These are phyloP conservation scores for Cerceris rybyensis DNA, from an alignment of 2,888 invertebrate genomes.

Conservation along the genomic window DNA sequence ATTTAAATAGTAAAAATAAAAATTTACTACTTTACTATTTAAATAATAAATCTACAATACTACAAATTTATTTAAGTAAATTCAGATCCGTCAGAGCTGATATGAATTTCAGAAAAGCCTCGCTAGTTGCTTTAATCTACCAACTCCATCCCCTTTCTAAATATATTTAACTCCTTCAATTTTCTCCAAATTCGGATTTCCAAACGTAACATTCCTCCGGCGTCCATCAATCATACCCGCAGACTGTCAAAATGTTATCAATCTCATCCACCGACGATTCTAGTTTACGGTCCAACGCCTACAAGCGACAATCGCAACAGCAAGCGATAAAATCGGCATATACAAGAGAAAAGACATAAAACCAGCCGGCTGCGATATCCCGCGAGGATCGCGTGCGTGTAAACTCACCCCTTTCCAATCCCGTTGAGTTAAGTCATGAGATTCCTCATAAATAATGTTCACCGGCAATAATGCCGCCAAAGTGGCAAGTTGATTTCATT, in stretches of 20 bases:
- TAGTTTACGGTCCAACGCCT: slow-evolving; percentile 17
- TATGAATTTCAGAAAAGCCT: too few species aligned
- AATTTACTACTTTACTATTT: too few species aligned
- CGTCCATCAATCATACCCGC: neutral
- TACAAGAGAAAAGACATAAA: slow-evolving; percentile 24
- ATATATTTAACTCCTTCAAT: too few species aligned
- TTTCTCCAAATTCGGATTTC: too few species aligned
- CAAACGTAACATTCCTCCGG: too few species aligned
- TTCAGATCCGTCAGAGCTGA: too few species aligned
- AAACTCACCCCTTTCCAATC: slow-evolving; percentile 17
- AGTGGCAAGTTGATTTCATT: neutral
- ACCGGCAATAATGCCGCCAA: slow-evolving; percentile 1
- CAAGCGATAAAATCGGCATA: slow-evolving; percentile 19
- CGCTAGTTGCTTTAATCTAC: too few species aligned
- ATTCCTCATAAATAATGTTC: slow-evolving; percentile 9
- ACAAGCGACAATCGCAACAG: slow-evolving; percentile 19
- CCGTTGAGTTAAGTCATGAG: neutral
- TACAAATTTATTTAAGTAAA: too few species aligned
- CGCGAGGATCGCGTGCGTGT: slow-evolving; percentile 30
- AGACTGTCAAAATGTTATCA: slow-evolving; percentile 8
- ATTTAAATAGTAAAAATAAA: too few species aligned
- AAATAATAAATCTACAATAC: too few species aligned
- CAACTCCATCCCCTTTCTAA: too few species aligned
- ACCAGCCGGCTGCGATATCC: slow-evolving; percentile 7
- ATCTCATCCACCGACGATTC: neutral